Evolutionary conservation across 2,888 invertebrate genomes (phyloP).

Genomic region (Chaitophorus viminalis): DNA sequence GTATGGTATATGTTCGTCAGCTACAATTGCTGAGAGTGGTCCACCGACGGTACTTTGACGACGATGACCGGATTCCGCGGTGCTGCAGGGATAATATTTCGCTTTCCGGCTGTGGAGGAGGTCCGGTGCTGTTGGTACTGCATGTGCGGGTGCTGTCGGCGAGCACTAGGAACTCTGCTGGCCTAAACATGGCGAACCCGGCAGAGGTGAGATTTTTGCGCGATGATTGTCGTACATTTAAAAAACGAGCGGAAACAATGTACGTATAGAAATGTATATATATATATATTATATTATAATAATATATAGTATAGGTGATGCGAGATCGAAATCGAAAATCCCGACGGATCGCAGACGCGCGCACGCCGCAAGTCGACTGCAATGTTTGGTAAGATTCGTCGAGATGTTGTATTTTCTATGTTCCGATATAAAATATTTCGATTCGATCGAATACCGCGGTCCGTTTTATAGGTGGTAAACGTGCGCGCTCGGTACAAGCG

Average conservation of each 20-base stretch:
- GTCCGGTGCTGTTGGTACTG: not conserved
- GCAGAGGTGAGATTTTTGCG: not conserved
- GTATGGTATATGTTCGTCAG: conserved; percentile 42
- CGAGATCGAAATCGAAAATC: not conserved
- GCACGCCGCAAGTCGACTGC: no score
- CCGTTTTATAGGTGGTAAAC: not conserved
- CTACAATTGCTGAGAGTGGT: not conserved
- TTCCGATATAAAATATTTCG: no score
- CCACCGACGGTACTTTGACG: conserved; percentile 1
- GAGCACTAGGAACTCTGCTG: not conserved
- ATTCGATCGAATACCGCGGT: not conserved
- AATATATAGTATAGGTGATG: not conserved
- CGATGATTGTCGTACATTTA: conserved; percentile 15
- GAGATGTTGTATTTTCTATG: no score
- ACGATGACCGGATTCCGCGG: not conserved
- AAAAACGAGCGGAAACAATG: not conserved
- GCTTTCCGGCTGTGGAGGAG: not conserved
- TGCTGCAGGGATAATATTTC: not conserved
- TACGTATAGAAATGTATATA: not conserved
- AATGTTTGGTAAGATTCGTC: no score
- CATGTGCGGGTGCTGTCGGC: not conserved
- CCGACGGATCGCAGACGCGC: not conserved
- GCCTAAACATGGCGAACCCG: conserved; percentile 25
- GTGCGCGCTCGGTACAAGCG: not conserved
- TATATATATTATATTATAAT: no score